These are phyloP conservation scores for Eupsilia transversa DNA, from an alignment of 2,888 invertebrate genomes.

Conservation along the genomic window DNA sequence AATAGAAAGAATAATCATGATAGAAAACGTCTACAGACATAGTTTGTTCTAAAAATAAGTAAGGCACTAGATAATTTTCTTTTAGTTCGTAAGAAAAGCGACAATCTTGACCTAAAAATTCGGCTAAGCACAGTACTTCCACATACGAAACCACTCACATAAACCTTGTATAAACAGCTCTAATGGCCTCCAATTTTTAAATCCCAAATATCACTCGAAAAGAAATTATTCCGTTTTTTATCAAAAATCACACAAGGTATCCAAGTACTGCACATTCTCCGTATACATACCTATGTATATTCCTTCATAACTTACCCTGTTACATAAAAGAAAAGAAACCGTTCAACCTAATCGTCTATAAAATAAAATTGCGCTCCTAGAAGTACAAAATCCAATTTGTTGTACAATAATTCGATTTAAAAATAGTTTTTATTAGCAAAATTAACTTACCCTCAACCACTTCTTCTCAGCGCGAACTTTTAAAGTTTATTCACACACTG, in stretches of 20 bases:
- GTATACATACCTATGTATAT: constrained; percentile 49
- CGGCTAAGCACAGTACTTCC: neutral
- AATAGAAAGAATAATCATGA: neutral
- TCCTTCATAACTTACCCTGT: constrained; percentile 39
- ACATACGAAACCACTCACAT: neutral
- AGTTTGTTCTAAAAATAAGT: constrained; percentile 5
- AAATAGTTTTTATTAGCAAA: constrained; percentile 65
- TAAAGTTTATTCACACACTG: constrained; percentile 65
- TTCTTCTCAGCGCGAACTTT: constrained; percentile 25
- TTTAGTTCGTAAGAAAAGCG: neutral
- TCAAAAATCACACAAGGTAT: constrained; percentile 33
- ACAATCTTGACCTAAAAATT: constrained; percentile 44
- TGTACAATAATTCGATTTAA: constrained; percentile 71
- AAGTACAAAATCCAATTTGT: constrained; percentile 72
- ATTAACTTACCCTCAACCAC: constrained; percentile 60
- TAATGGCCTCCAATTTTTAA: constrained; percentile 3
- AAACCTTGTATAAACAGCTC: constrained; percentile 12
- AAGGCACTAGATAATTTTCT: constrained; percentile 3
- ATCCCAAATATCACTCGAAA: neutral
- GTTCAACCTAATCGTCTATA: constrained; percentile 24
- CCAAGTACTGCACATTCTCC: constrained; percentile 44
- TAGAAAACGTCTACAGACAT: neutral
- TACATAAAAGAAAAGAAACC: constrained; percentile 55
- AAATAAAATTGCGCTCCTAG: constrained; percentile 48
- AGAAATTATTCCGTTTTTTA: constrained; percentile 26